Base-by-base conservation (phyloP, 1,140 invertebrate genomes). In the Drosophila watanabei region DNA sequence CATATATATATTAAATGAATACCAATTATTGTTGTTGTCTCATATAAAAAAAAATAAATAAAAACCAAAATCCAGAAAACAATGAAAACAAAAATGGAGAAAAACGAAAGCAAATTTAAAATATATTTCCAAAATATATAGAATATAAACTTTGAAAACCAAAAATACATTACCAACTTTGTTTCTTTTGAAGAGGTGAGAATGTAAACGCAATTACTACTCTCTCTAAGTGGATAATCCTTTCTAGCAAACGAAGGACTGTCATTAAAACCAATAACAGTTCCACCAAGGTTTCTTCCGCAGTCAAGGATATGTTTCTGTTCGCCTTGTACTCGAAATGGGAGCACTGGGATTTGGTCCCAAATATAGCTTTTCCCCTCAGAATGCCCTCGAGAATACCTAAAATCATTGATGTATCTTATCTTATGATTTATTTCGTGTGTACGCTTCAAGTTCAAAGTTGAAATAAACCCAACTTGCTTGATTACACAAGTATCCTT, bases 1-100 rank as follows among this genome's bases (percentile, higher is more conserved):
- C 80, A 71, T 80, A 81, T 85, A 90, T 82, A 90, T 82, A 89
- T 81, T 82, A 90, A 90, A 91, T 91, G 75, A 86, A 82, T 90
- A 90, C 79, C 77, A 85, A 86, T 91, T 87, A 90, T 89, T 89
- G 82, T 90, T 89, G 85, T 90, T 90, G 86, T 89, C 86, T 89
- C 79, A 85, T 82, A 79, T 72, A 72, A 71, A 79, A 35, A 63
- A 75, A 62, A 76, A 76, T 3, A 11, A 41, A 57, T n/a, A 1
- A 24, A 24, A 24, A 24, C 24, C 24, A 24, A 24, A 63, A 73
- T 66, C 28, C 33, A 39, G 10, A 77, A 77, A 79, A 59, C 51
- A 64, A 51, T 35, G 16, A 65, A 75, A 52, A 61, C 46, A 32
- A 61, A 72, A 76, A 18, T n/a, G 46, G 62, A 37, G 51, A 41